A percentile compares a stretch with the other conserved stretches of the same genome.
Evolutionary conservation across 2,113 vertebrate genomes (phyloP).

Genomic region (Excalfactoria chinensis): DNA sequence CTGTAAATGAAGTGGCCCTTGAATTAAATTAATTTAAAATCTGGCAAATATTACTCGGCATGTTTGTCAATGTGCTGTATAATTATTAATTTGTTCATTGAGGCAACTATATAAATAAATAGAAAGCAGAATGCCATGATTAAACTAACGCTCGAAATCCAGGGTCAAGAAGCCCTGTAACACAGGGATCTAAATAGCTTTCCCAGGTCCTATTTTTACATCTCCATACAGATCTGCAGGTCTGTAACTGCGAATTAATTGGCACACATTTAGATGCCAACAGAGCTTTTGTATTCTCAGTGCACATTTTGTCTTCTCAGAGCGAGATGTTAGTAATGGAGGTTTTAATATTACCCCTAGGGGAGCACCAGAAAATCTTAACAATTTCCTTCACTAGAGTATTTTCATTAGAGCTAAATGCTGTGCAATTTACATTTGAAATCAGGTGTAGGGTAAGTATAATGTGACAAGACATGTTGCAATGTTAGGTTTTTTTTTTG

Average conservation of each 20-base stretch:
- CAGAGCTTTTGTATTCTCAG: conserved; percentile 84
- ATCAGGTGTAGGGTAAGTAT: conserved; percentile 84
- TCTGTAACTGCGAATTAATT: conserved; percentile 83
- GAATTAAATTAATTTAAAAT: conserved; percentile 89
- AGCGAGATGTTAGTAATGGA: conserved; percentile 83
- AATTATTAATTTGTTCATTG: conserved; percentile 90
- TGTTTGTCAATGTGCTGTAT: conserved; percentile 88
- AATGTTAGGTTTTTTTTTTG: conserved; percentile 59
- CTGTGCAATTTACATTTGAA: conserved; percentile 87
- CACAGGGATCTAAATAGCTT: conserved; percentile 80
- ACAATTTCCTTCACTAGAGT: conserved; percentile 87
- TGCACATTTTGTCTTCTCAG: conserved; percentile 84
- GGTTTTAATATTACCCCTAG: conserved; percentile 86
- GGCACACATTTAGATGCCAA: conserved; percentile 85
- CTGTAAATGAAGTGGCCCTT: conserved; percentile 87
- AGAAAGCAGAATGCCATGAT: conserved; percentile 85
- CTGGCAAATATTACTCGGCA: conserved; percentile 85
- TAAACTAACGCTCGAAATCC: conserved; percentile 83
- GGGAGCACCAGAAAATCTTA: conserved; percentile 87
- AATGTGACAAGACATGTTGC: conserved; percentile 83
- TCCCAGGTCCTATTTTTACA: conserved; percentile 83
- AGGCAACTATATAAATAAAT: conserved; percentile 87
- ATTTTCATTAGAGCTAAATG: conserved; percentile 89
- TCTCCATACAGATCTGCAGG: conserved; percentile 74
- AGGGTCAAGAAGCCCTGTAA: conserved; percentile 81